A percentile compares a stretch with the other conserved stretches of the same genome.
phyloP scores from a whole-genome alignment of 2,888 invertebrate species.

The Sesia bembeciformis region DNA sequence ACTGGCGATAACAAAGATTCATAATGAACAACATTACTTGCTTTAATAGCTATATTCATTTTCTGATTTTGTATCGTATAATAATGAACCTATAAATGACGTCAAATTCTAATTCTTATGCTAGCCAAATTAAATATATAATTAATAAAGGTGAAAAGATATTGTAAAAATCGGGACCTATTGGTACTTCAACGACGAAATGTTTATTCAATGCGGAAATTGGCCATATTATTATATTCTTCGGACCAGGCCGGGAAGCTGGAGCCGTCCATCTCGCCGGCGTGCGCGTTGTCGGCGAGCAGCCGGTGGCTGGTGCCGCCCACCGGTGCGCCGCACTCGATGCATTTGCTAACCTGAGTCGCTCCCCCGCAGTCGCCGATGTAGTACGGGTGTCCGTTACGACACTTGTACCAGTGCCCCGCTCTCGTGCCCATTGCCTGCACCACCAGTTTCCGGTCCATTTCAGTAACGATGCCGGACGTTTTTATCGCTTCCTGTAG shows the following conservation, averaged over 20 bases:
- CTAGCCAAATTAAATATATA: too few species aligned
- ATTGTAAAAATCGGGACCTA: too few species aligned
- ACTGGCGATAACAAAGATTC: too few species aligned
- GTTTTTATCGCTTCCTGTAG: background rate
- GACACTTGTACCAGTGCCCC: constrained; percentile 83
- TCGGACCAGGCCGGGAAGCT: constrained; percentile 61
- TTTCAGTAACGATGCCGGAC: constrained; percentile 32
- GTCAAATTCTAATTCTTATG: too few species aligned
- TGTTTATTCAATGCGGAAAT: constrained; percentile 18
- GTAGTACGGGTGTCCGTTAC: constrained; percentile 79
- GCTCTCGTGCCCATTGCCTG: constrained; percentile 67
- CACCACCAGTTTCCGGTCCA: constrained; percentile 58
- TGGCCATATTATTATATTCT: constrained; percentile 46
- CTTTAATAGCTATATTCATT: too few species aligned
- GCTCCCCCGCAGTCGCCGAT: constrained; percentile 82
- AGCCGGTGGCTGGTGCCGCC: constrained; percentile 71
- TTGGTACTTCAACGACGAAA: too few species aligned
- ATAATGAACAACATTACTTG: too few species aligned
- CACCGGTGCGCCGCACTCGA: constrained; percentile 72
- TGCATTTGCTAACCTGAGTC: constrained; percentile 60
- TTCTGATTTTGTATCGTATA: too few species aligned
- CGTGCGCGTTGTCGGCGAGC: constrained; percentile 49
- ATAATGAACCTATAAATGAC: too few species aligned
- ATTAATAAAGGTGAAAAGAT: too few species aligned
- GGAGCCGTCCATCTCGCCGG: constrained; percentile 72